Evolutionary conservation across 2,113 vertebrate species (phyloP).

Genomic region (Myxocyprinus asiaticus): DNA sequence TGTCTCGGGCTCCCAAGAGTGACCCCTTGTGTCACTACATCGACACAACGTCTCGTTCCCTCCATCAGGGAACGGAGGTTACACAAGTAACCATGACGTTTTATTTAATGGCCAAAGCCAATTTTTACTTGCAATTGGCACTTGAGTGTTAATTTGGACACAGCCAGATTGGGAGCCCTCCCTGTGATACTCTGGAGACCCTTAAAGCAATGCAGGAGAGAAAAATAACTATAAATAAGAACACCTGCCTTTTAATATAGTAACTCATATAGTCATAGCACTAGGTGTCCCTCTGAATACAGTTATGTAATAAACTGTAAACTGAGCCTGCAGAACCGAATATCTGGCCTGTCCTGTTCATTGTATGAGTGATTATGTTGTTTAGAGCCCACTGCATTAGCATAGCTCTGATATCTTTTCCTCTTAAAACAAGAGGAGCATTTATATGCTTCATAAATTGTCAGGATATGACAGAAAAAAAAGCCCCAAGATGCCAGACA

Average conservation of each 20-base stretch:
- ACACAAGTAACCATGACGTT: too few species aligned
- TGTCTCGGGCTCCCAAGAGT: too few species aligned
- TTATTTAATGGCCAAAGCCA: too few species aligned
- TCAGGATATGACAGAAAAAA: not conserved
- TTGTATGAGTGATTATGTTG: not conserved
- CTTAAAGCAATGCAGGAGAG: not conserved
- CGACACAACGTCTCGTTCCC: too few species aligned
- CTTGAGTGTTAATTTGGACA: conserved; percentile 14
- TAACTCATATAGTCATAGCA: not conserved
- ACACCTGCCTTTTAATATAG: not conserved
- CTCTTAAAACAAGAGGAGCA: conserved; percentile 2
- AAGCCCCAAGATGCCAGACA: not conserved
- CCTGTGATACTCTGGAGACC: not conserved
- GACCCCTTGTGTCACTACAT: too few species aligned
- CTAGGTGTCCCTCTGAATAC: not conserved
- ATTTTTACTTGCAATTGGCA: not conserved
- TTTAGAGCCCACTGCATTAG: not conserved
- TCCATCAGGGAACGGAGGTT: too few species aligned
- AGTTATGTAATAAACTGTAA: not conserved
- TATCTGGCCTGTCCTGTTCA: not conserved
- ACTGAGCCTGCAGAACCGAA: not conserved
- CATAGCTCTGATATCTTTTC: not conserved
- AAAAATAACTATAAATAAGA: conserved; percentile 23
- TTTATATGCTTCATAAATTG: conserved; percentile 5
- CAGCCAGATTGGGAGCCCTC: not conserved